These are phyloP conservation scores for Scaptomyza polygonia DNA, from an alignment of 2,888 invertebrate species.

Conservation along the genomic window DNA sequence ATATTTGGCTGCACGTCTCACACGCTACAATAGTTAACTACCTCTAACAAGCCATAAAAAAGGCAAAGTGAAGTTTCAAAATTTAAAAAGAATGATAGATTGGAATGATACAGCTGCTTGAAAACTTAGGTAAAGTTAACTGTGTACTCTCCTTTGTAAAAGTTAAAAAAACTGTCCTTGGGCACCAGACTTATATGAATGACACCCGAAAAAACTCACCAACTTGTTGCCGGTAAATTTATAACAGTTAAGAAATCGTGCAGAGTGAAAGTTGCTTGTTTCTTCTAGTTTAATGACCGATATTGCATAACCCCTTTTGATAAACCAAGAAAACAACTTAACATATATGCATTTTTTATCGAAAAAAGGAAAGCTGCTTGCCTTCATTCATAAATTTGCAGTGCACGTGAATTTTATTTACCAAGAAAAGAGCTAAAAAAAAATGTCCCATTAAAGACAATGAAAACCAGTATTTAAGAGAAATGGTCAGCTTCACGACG, in stretches of 20 bases:
- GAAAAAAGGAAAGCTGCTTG: neutral
- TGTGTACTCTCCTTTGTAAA: neutral
- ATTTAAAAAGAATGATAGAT: constrained; percentile 1
- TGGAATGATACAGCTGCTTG: neutral
- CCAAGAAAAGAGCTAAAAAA: neutral
- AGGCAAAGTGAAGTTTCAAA: constrained; percentile 3
- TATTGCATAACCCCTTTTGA: neutral
- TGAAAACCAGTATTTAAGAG: constrained; percentile 57
- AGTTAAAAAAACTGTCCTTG: neutral
- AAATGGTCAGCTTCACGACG: neutral
- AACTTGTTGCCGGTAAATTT: constrained; percentile 42
- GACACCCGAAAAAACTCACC: constrained; percentile 1
- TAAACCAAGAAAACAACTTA: neutral
- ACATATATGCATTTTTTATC: neutral
- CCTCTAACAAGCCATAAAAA: constrained; percentile 52
- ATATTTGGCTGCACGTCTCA: constrained; percentile 40
- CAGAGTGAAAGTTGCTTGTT: constrained; percentile 4
- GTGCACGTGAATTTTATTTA: neutral
- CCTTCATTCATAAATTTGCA: constrained; percentile 13
- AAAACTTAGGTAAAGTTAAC: neutral
- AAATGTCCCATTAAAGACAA: constrained; percentile 22
- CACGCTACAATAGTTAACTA: constrained; percentile 57
- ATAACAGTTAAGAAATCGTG: constrained; percentile 29
- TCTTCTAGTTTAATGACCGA: constrained; percentile 7
- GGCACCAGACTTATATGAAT: constrained; percentile 1